phyloP scores from a whole-genome alignment of 1,140 invertebrate species.

The Steinernema feltiae region DNA sequence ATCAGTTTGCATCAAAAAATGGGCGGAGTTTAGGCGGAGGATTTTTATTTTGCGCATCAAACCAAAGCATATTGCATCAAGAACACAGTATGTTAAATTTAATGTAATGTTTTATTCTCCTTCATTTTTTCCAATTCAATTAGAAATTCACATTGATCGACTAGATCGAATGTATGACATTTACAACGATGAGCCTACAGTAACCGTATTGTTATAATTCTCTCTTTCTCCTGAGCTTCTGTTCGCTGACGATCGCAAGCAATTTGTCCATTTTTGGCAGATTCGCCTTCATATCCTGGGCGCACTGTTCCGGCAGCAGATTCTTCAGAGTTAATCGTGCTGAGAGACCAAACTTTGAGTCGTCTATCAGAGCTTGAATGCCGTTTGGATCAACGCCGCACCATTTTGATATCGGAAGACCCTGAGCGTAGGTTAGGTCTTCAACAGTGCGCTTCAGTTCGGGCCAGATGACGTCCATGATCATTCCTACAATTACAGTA shows the following conservation, averaged over 20 bases:
- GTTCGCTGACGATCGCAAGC: not conserved
- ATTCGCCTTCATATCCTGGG: not conserved
- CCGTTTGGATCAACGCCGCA: conserved; percentile 51
- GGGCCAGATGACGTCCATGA: conserved; percentile 56
- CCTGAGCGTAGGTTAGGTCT: conserved; percentile 47
- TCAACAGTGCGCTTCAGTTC: conserved; percentile 50
- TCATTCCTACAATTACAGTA: conserved; percentile 44
- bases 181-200: too few relatives aligned
- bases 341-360: not conserved
- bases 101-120: too few relatives aligned
- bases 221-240: not conserved
- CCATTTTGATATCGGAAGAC: conserved; percentile 40
- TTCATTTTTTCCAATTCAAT: too few relatives aligned
- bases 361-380: not conserved
- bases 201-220: not conserved
- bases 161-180: too few relatives aligned
- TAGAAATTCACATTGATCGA: too few relatives aligned
- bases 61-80: too few relatives aligned
- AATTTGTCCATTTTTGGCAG: conserved; percentile 4
- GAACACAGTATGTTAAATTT: too few relatives aligned
- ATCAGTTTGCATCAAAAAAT: too few relatives aligned
- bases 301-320: not conserved
- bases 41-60: too few relatives aligned
- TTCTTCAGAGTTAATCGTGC: conserved; percentile 1
- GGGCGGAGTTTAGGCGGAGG: too few relatives aligned